These are phyloP conservation scores for Automeris io DNA, from an alignment of 2,888 invertebrate species.

Conservation along the genomic window DNA sequence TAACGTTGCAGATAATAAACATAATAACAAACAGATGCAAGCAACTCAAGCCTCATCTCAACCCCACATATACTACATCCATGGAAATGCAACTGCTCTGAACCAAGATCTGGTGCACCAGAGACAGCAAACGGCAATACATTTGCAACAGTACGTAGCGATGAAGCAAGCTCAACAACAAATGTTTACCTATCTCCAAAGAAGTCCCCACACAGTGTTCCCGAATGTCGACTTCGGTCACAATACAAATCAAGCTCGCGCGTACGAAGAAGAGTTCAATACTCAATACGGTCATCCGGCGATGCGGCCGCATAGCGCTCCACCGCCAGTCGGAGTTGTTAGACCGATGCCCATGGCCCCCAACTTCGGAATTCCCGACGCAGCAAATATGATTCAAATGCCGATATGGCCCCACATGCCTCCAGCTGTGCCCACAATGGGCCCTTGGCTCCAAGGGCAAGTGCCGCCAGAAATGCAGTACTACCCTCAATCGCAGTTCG, in stretches of 20 bases:
- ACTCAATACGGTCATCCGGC: constrained; percentile 54
- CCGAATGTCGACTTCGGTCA: constrained; percentile 55
- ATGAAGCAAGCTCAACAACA: constrained; percentile 75
- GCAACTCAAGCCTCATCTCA: constrained; percentile 40
- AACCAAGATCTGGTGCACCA: constrained; percentile 60
- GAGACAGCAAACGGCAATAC: constrained; percentile 67
- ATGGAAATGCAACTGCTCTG: constrained; percentile 49
- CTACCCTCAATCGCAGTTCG: constrained; percentile 62
- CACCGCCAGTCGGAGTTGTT: constrained; percentile 51
- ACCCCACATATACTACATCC: constrained; percentile 65
- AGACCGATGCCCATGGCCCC: constrained; percentile 50
- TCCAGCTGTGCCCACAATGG: constrained; percentile 54
- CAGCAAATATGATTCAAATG: constrained; percentile 58
- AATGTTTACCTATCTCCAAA: constrained; percentile 63
- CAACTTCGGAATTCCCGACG: constrained; percentile 47
- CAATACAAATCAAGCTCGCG: constrained; percentile 36
- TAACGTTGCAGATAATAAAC: constrained; percentile 47
- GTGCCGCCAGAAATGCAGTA: constrained; percentile 61
- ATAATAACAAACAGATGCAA: constrained; percentile 30
- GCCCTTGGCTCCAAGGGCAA: constrained; percentile 57
- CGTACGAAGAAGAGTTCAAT: constrained; percentile 57
- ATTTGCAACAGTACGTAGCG: constrained; percentile 70
- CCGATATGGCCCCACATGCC: constrained; percentile 65
- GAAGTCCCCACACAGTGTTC: constrained; percentile 63
- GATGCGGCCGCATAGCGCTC: constrained; percentile 60